A percentile compares a stretch with the other conserved stretches of the same genome.
Conservation (phyloP, 2,888 invertebrate genomes). For the Oxytorus armatus region DNA sequence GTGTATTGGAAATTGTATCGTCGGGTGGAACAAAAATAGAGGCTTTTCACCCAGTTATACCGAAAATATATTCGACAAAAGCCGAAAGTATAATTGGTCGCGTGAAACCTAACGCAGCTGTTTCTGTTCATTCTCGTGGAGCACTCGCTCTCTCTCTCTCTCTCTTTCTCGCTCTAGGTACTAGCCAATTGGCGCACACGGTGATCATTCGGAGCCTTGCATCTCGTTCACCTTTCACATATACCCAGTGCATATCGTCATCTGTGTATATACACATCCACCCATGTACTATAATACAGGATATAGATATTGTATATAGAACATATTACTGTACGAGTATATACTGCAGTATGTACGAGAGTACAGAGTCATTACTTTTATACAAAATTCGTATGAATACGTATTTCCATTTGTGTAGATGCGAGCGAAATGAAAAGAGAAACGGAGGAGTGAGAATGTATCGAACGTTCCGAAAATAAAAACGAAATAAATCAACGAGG, state of each 20-base stretch:
- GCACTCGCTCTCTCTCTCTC: conserved; percentile 18
- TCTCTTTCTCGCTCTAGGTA: conserved; percentile 14
- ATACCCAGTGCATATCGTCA: conserved; percentile 6
- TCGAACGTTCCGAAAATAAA: too few species aligned
- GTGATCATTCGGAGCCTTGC: conserved; percentile 38
- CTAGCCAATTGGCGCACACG: conserved; percentile 42
- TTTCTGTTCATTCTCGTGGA: conserved; percentile 23
- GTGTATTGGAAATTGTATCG: conserved; percentile 53
- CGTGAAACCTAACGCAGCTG: conserved; percentile 68
- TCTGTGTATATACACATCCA: conserved; percentile 6
- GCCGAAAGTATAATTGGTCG: conserved; percentile 67
- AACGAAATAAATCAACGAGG: too few species aligned
- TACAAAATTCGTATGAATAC: conserved; percentile 32
- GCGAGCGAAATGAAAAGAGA: conserved; percentile 3
- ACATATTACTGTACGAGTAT: conserved; percentile 7
- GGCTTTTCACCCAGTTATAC: conserved; percentile 46
- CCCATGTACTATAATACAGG: not conserved
- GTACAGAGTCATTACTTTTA: conserved; percentile 42
- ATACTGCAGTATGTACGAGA: conserved; percentile 22
- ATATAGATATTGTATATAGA: not conserved
- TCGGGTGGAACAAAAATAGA: conserved; percentile 39
- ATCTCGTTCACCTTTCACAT: conserved; percentile 52
- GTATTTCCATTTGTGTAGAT: conserved; percentile 25
- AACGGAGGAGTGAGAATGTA: conserved; percentile 12
- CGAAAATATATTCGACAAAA: conserved; percentile 59